phyloP scores from a whole-genome alignment of 2,797 vertebrate species.

The Chromis chromis region DNA sequence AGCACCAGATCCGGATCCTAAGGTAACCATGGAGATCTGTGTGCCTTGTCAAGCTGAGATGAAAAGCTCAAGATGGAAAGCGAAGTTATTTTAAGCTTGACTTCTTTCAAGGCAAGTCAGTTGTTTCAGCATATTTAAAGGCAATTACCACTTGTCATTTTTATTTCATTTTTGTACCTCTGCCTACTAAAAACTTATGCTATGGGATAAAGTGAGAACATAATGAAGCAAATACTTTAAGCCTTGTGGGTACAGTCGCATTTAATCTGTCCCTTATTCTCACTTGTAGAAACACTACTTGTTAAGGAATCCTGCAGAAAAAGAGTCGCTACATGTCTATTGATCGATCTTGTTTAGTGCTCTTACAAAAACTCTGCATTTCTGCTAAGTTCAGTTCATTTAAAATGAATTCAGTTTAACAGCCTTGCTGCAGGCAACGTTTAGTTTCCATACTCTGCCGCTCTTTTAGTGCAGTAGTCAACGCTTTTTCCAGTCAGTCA shows the following conservation, averaged over 20 bases:
- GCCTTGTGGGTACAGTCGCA: not conserved
- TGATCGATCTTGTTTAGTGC: constrained; percentile 16
- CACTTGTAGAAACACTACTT: constrained; percentile 8
- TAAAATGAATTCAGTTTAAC: constrained; percentile 8
- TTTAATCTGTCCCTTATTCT: constrained; percentile 20
- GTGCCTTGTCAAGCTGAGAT: constrained; percentile 50
- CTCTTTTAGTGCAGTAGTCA: constrained; percentile 46
- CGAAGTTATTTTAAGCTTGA: constrained; percentile 59
- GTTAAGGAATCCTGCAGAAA: constrained; percentile 11
- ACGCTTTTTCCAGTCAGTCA: constrained; percentile 64
- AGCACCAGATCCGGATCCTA: constrained; percentile 64
- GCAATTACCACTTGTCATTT: constrained; percentile 18
- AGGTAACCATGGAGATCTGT: constrained; percentile 80
- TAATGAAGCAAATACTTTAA: constrained; percentile 5
- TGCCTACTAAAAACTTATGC: constrained; percentile 10
- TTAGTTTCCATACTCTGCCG: constrained; percentile 42
- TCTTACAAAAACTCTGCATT: constrained; percentile 20
- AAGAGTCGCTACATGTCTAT: constrained; percentile 4
- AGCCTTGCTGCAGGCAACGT: constrained; percentile 24
- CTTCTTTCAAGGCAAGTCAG: constrained; percentile 40
- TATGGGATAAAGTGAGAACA: constrained; percentile 16
- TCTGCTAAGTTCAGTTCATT: constrained; percentile 13
- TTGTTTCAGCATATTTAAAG: constrained; percentile 47
- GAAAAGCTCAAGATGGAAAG: constrained; percentile 58
- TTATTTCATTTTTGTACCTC: constrained; percentile 18